These are phyloP conservation scores for Neogale vison DNA, from an alignment of 2,113 vertebrate species.

Conservation along the genomic window DNA sequence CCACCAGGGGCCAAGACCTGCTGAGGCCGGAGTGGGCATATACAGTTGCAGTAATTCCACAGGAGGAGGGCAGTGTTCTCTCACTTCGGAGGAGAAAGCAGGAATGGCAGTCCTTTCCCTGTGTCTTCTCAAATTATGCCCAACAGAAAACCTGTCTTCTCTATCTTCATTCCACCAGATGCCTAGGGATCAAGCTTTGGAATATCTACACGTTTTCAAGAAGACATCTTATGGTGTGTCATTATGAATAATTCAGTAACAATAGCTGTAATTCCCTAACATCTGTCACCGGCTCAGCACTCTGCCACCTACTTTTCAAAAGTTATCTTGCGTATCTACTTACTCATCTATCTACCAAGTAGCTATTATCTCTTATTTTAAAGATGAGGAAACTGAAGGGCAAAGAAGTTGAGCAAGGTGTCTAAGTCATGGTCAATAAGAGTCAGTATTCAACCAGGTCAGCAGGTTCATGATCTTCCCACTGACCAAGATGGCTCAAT, in stretches of 20 bases:
- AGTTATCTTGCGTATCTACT: background rate
- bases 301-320: background rate
- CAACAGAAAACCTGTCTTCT: background rate
- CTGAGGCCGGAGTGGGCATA: background rate
- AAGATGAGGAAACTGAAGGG: constrained; percentile 4
- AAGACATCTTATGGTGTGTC: background rate
- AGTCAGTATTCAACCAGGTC: background rate
- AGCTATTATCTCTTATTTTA: background rate
- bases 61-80: background rate
- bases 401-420: background rate
- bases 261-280: background rate
- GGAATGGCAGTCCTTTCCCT: background rate
- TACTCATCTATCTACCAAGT: background rate
- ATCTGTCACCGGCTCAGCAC: background rate
- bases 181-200: background rate
- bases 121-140: background rate
- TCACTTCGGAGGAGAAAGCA: background rate
- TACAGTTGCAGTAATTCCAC: background rate
- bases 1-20: background rate
- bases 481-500: background rate
- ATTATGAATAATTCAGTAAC: background rate
- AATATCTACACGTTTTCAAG: background rate
- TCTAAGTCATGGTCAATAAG: background rate
- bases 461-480: background rate
- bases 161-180: background rate